Base-by-base conservation (phyloP, 2,113 vertebrate genomes). In the Dasypus novemcinctus region DNA sequence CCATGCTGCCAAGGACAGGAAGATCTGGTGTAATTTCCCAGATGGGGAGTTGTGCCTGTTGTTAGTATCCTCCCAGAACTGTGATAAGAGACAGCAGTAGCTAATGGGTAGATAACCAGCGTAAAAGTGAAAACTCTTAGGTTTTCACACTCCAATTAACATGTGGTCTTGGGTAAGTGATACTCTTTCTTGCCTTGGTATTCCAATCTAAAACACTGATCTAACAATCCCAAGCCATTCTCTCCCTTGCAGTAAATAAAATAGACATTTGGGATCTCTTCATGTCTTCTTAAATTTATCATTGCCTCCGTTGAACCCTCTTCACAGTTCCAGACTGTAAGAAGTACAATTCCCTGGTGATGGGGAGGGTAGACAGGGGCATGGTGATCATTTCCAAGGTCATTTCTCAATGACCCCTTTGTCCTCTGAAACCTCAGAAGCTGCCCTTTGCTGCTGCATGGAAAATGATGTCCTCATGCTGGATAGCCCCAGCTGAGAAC, bases 1-100 rank as follows among this genome's bases (percentile, higher is more conserved):
- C 57, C 29, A 23, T n/a, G 36, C 43, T 86, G 85, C 93, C 90
- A 92, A 83, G 85, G 63, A 95, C 94, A 91, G 63, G 74, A 88
- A 92, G 86, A 88, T 93, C 68, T 84, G 41, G 69, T 74, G 59
- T 91, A 38, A 78, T 74, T 94, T 94, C 85, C 93, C 92, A 96
- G 82, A 82, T 79, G 46, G 82, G 86, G 72, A 87, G 43, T 54
- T 90, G 87, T 83, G n/a, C 82, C 79, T 31, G 0, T 94, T 33
- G 89, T 84, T 91, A 86, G 81, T 57, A 49, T 96, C 92, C 95
- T 93, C 84, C 92, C 57, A 78, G 90, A 93, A 95, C 76, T 49
- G 84, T 75, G 92, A 78, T 87, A 72, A 87, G 92, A 89, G 64
- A 75, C 15, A 69, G 80, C 76, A 14, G 84, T 90, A 92, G 90